phyloP scores from a whole-genome alignment of 2,113 vertebrate species.

The Epinephelus cyanopodus region DNA sequence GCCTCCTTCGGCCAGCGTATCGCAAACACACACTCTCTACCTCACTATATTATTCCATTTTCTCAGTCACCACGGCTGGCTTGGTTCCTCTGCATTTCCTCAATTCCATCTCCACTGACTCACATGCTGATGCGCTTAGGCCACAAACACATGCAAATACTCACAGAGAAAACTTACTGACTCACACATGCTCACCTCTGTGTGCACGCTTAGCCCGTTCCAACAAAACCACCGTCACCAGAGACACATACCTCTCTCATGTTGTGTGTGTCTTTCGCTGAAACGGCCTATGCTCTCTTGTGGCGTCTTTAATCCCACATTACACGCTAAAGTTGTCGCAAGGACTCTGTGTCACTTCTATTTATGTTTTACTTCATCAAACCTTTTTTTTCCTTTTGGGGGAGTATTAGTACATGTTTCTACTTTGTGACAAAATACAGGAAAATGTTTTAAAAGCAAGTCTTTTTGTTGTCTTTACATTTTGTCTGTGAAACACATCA shows the following conservation, averaged over 20 bases:
- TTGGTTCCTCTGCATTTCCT: conserved; percentile 49
- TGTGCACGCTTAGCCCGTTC: neutral
- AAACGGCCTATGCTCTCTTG: neutral
- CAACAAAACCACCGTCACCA: conserved; percentile 13
- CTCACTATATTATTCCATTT: conserved; percentile 63
- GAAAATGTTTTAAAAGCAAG: neutral
- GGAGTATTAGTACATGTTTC: neutral
- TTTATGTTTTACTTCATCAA: neutral
- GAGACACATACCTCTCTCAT: neutral
- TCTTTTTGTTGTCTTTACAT: neutral
- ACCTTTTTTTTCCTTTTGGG: neutral
- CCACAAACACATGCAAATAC: conserved; percentile 47
- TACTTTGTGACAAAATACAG: neutral
- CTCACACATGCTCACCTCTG: conserved; percentile 28
- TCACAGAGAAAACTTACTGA: conserved; percentile 6
- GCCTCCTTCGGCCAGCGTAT: conserved; percentile 64
- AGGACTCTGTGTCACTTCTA: neutral
- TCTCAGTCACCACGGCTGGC: conserved; percentile 58
- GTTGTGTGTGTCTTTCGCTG: neutral
- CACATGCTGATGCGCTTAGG: conserved; percentile 23
- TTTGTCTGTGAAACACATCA: conserved; percentile 32
- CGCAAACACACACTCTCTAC: conserved; percentile 54
- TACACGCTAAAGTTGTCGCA: neutral
- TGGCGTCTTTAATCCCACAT: neutral
- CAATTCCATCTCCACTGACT: conserved; percentile 12